Evolutionary conservation across 2,888 invertebrate species (phyloP).

Genomic region (Acanthosoma haemorrhoidale): DNA sequence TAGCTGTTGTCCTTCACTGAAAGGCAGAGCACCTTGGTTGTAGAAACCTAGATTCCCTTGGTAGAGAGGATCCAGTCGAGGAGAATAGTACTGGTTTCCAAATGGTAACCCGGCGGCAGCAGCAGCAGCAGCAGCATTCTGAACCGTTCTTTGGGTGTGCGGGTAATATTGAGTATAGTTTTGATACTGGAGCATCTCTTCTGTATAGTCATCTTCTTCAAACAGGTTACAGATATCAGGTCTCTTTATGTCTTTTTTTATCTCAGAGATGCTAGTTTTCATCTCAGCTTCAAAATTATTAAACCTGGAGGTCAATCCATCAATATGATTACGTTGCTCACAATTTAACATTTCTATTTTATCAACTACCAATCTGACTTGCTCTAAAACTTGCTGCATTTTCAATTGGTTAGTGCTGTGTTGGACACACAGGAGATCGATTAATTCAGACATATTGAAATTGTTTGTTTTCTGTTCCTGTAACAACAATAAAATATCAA

Average conservation of each 20-base stretch:
- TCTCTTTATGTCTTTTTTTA: constrained; percentile 37
- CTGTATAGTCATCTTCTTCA: constrained; percentile 45
- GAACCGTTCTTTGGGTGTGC: constrained; percentile 28
- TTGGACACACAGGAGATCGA: constrained; percentile 29
- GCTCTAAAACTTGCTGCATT: constrained; percentile 36
- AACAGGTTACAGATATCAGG: constrained; percentile 39
- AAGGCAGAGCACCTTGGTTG: constrained; percentile 43
- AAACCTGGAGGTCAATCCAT: constrained; percentile 32
- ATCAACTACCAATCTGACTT: constrained; percentile 32
- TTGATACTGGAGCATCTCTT: constrained; percentile 47
- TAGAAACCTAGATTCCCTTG: constrained; percentile 39
- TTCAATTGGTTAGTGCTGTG: constrained; percentile 33
- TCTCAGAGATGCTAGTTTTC: constrained; percentile 31
- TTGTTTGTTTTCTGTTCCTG: constrained; percentile 26
- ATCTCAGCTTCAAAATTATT: constrained; percentile 35
- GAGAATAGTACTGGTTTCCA: constrained; percentile 38
- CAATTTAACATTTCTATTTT: constrained; percentile 31
- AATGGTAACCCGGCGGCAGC: constrained; percentile 1
- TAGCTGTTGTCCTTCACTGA: constrained; percentile 46
- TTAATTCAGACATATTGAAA: constrained; percentile 23
- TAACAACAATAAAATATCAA: not conserved
- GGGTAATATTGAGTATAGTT: constrained; percentile 21
- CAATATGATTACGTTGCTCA: constrained; percentile 34
- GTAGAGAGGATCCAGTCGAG: constrained; percentile 42
- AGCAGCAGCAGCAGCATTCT: not conserved